Evolutionary conservation across 2,113 vertebrate species (phyloP), one percentile per base, ranked within the genome.

Genomic region (Ginglymostoma cirratum): DNA sequence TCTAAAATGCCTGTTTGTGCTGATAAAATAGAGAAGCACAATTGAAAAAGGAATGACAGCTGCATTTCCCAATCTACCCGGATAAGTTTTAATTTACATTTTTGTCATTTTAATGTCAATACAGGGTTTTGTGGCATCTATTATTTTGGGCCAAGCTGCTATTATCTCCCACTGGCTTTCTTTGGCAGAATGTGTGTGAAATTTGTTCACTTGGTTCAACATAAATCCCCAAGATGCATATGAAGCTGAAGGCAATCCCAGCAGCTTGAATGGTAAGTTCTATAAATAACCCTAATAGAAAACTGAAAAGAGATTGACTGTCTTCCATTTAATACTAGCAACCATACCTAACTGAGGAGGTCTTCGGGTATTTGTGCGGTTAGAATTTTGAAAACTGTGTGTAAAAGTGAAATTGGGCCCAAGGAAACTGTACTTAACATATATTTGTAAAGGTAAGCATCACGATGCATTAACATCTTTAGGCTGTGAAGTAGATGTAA

Each of bases 221-320:
- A 70, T 72, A 72, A 95, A 95, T 95, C 38, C 61, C 94, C 67
- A 95, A 48, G 67, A 72, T 52, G 69, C 24, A 72, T 52, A 95
- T 95, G 94, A 72, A 95, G 67, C 69, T 95, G 67, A 95, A 45
- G 67, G 94, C 69, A 52, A 76, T 52, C 42, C 94, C 67, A 95
- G 72, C 67, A 70, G 93, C 42, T 95, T 95, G 38, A 45, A 70
- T 95, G 42, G 93, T 94, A 70, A 24, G 5, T 7, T 95, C 94
- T 95, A 93, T 93, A 95, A 95, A 95, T 95, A 72, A 72, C 52
- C 94, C 67, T 72, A 72, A 72, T 30, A 95, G 67, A 76, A 70
- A 70, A 95, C 27, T 34, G 67, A 76, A 76, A 52, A 93, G 89
- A 93, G 89, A 66, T 67, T 95, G 67, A 76, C 67, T 95, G 69